phyloP scores from a whole-genome alignment of 2,888 invertebrate species.

The Drosophila flavopinicola region DNA sequence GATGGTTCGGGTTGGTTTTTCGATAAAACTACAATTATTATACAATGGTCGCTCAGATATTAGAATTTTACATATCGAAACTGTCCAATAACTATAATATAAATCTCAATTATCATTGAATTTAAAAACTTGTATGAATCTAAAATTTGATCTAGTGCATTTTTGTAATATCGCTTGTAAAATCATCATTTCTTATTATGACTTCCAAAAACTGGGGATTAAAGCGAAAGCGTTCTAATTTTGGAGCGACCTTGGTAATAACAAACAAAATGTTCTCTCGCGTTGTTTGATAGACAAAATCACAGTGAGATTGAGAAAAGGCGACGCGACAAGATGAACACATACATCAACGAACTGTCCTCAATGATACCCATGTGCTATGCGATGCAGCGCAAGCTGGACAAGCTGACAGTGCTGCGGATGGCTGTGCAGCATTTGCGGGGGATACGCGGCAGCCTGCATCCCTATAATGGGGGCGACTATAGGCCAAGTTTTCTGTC shows the following conservation, averaged over 20 bases:
- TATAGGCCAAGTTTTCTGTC: constrained; percentile 93
- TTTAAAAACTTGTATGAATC: no score
- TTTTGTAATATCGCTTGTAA: no score
- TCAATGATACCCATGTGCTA: constrained; percentile 97
- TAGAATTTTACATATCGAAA: not conserved
- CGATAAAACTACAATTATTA: not conserved
- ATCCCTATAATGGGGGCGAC: constrained; percentile 90
- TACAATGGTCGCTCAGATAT: not conserved
- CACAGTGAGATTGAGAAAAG: constrained; percentile 98
- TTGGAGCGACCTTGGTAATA: not conserved
- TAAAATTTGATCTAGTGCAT: no score
- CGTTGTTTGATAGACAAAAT: constrained; percentile 89
- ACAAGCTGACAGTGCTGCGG: constrained; percentile 94
- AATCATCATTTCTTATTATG: no score
- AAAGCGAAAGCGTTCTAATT: no score
- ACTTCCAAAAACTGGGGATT: no score
- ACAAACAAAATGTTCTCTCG: constrained; percentile 1
- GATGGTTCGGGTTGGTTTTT: not conserved
- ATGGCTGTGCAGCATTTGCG: constrained; percentile 98
- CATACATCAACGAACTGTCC: constrained; percentile 95
- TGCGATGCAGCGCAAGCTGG: constrained; percentile 95
- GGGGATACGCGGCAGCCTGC: constrained; percentile 89
- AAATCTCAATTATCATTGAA: no score
- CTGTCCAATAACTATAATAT: no score
- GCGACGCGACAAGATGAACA: constrained; percentile 98